Percentiles rank a stretch among this genome's conserved stretches.
Evolutionary conservation across 2,797 vertebrate species (phyloP).

Genomic region (Pseudochirops cupreus): DNA sequence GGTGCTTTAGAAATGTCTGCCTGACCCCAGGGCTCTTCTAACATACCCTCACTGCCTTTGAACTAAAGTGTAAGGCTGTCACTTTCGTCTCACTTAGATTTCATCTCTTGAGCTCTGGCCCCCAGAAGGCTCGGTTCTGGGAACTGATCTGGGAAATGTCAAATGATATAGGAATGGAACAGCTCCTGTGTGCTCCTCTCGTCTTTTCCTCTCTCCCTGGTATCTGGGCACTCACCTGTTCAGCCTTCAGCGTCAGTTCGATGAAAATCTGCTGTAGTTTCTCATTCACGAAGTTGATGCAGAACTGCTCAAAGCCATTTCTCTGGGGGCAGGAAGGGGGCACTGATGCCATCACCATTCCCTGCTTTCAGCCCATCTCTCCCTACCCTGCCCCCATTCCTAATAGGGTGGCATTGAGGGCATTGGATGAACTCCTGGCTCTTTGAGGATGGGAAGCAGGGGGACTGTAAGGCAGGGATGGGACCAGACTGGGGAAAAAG

Average conservation of each 20-base stretch:
- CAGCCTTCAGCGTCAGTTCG: slow-evolving; percentile 97
- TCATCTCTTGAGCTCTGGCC: background rate
- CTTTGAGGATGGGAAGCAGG: background rate
- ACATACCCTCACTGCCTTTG: background rate
- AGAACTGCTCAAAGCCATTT: slow-evolving; percentile 99
- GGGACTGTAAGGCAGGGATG: background rate
- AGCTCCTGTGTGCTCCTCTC: background rate
- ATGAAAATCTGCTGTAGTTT: slow-evolving; percentile 99
- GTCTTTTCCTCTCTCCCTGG: accelerated
- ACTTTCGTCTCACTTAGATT: background rate
- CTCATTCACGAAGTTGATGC: slow-evolving; percentile 99
- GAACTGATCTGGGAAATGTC: background rate
- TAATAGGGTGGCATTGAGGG: background rate
- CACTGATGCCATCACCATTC: background rate
- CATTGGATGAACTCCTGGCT: background rate
- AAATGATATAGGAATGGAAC: background rate
- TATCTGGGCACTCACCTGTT: slow-evolving; percentile 89
- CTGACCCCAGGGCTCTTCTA: background rate
- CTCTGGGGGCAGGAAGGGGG: slow-evolving; percentile 85
- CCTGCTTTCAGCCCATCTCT: background rate
- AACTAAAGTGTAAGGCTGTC: background rate
- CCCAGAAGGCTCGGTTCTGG: background rate
- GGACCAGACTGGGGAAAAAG: no score
- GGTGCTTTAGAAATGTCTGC: background rate
- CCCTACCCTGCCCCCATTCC: background rate